phyloP scores from a whole-genome alignment of 2,113 vertebrate species.

The Gnathonemus echidnorhynchus region DNA sequence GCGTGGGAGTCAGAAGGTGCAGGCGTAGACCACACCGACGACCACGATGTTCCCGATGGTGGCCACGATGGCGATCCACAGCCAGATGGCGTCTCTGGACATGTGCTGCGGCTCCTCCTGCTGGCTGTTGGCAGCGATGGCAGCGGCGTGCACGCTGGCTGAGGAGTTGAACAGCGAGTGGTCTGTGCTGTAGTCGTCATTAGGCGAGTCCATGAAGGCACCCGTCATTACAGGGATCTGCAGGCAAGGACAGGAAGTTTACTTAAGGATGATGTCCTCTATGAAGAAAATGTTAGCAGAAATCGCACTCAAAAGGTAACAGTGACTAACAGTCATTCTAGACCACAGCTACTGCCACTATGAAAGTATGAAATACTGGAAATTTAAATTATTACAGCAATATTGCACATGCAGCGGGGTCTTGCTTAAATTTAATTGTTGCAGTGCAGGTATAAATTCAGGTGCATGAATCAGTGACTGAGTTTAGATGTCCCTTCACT shows the following conservation, averaged over 20 bases:
- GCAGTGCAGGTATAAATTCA: background rate
- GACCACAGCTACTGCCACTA: background rate
- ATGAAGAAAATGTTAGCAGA: background rate
- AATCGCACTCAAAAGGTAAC: slow-evolving; percentile 6
- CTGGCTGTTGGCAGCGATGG: slow-evolving; percentile 64
- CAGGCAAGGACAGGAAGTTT: slow-evolving; percentile 27
- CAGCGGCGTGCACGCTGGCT: slow-evolving; percentile 75
- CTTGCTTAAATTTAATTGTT: background rate
- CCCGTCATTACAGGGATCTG: slow-evolving; percentile 97
- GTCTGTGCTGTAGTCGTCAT: slow-evolving; percentile 88
- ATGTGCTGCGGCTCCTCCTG: slow-evolving; percentile 75
- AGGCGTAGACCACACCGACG: slow-evolving; percentile 92
- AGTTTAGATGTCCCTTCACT: background rate
- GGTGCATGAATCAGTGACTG: background rate
- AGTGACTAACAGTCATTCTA: background rate
- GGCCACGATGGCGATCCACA: slow-evolving; percentile 95
- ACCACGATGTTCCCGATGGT: slow-evolving; percentile 97
- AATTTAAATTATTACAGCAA: background rate
- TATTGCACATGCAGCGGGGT: background rate
- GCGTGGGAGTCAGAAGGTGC: slow-evolving; percentile 74
- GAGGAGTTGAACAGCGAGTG: slow-evolving; percentile 96
- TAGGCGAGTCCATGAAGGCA: slow-evolving; percentile 95
- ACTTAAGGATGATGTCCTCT: background rate
- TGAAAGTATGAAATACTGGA: background rate
- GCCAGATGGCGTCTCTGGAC: slow-evolving; percentile 88